phyloP scores from a whole-genome alignment of 2,888 invertebrate genomes.

The Cylloceria caligata region DNA sequence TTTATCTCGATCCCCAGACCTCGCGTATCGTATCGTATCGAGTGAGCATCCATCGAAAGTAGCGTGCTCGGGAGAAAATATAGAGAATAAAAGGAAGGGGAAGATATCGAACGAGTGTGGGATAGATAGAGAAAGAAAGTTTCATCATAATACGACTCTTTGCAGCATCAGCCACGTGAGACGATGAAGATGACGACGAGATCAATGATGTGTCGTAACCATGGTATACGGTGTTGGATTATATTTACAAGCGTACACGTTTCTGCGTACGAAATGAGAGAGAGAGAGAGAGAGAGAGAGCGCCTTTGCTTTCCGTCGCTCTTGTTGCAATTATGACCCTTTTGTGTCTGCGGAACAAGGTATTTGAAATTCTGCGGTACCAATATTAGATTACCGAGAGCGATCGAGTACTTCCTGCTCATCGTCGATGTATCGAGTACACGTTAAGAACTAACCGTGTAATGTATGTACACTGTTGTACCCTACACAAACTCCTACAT shows the following conservation, averaged over 20 bases:
- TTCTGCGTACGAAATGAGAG: slow-evolving; percentile 51
- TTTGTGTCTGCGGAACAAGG: slow-evolving; percentile 52
- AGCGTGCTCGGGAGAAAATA: slow-evolving; percentile 76
- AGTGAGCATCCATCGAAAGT: slow-evolving; percentile 84
- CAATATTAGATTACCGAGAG: slow-evolving; percentile 76
- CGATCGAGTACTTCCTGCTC: slow-evolving; percentile 77
- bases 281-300: neutral
- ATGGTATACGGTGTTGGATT: neutral
- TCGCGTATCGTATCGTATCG: slow-evolving; percentile 79
- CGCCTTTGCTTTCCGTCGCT: slow-evolving; percentile 33
- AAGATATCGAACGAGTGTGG: slow-evolving; percentile 20
- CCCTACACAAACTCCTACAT: too few relatives aligned
- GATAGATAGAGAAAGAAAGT: slow-evolving; percentile 42
- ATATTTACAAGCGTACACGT: slow-evolving; percentile 33
- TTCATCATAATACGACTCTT: slow-evolving; percentile 48
- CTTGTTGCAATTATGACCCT: slow-evolving; percentile 37
- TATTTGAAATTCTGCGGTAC: slow-evolving; percentile 71
- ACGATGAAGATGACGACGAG: slow-evolving; percentile 47
- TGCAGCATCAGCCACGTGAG: slow-evolving; percentile 41
- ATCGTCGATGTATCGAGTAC: slow-evolving; percentile 63
- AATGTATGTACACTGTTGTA: too few relatives aligned
- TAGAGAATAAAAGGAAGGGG: slow-evolving; percentile 31
- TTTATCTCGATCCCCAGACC: slow-evolving; percentile 83
- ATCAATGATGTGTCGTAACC: slow-evolving; percentile 33
- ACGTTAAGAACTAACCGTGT: slow-evolving; percentile 54